phyloP scores from a whole-genome alignment of 2,113 vertebrate species.

The Marmota monax region DNA sequence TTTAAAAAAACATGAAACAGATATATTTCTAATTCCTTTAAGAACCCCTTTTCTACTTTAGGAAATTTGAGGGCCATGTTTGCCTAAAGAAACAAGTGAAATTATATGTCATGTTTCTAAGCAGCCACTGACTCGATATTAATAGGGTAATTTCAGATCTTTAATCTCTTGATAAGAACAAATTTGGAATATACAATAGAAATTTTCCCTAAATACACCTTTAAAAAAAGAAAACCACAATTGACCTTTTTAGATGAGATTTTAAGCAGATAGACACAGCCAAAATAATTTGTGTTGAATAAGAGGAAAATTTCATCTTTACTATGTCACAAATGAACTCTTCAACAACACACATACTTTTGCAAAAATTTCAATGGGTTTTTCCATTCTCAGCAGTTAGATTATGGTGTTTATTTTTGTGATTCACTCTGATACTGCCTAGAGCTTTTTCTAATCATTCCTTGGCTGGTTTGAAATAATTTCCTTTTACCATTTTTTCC shows the following conservation, averaged over 20 bases:
- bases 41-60: not conserved
- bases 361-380: not conserved
- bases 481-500: conserved; percentile 48
- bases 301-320: conserved; percentile 20
- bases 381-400: conserved; percentile 33
- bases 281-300: not conserved
- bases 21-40: not conserved
- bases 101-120: not conserved
- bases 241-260: not conserved
- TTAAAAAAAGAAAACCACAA: not conserved
- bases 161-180: not conserved
- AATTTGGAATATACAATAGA: not conserved
- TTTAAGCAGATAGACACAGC: not conserved
- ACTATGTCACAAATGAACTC: not conserved
- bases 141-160: not conserved
- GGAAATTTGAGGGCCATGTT: not conserved
- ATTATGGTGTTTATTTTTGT: not conserved
- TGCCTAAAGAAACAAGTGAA: not conserved
- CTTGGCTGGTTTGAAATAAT: conserved; percentile 35
- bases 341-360: not conserved
- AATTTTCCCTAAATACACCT: not conserved
- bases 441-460: not conserved
- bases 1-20: conserved; percentile 4
- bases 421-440: not conserved
- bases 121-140: not conserved